Conservation (phyloP, 2,888 invertebrate species). For the Unio delphinus region DNA sequence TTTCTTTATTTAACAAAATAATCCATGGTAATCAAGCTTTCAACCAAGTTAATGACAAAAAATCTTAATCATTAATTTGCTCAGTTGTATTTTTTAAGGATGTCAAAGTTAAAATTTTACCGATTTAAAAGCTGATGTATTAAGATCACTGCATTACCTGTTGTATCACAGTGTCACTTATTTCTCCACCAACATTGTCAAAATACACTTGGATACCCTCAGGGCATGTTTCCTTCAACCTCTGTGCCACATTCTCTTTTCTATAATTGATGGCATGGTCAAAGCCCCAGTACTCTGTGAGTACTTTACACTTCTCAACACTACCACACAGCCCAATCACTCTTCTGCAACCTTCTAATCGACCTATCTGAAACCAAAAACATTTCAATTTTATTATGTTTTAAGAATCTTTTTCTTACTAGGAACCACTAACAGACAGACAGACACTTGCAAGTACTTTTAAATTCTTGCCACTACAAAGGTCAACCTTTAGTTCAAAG, state of each 20-base stretch:
- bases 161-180: slow-evolving; percentile 69
- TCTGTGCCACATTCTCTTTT: slow-evolving; percentile 55
- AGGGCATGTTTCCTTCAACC: slow-evolving; percentile 61
- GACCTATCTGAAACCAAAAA: slow-evolving; percentile 58
- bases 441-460: too few species aligned
- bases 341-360: slow-evolving; percentile 58
- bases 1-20: too few species aligned
- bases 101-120: too few species aligned
- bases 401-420: too few species aligned
- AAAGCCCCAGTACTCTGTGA: slow-evolving; percentile 65
- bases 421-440: too few species aligned
- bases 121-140: background rate
- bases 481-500: too few species aligned
- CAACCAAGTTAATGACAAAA: too few species aligned
- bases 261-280: slow-evolving; percentile 70
- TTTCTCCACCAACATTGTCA: slow-evolving; percentile 72
- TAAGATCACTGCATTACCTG: slow-evolving; percentile 47
- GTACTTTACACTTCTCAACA: slow-evolving; percentile 65
- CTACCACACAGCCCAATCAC: slow-evolving; percentile 72
- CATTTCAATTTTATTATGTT: background rate
- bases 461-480: too few species aligned
- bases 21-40: too few species aligned
- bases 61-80: too few species aligned
- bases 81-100: too few species aligned
- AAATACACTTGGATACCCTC: slow-evolving; percentile 70